Evolutionary conservation across 2,797 vertebrate species (phyloP).

Genomic region (Naso thynnoides): DNA sequence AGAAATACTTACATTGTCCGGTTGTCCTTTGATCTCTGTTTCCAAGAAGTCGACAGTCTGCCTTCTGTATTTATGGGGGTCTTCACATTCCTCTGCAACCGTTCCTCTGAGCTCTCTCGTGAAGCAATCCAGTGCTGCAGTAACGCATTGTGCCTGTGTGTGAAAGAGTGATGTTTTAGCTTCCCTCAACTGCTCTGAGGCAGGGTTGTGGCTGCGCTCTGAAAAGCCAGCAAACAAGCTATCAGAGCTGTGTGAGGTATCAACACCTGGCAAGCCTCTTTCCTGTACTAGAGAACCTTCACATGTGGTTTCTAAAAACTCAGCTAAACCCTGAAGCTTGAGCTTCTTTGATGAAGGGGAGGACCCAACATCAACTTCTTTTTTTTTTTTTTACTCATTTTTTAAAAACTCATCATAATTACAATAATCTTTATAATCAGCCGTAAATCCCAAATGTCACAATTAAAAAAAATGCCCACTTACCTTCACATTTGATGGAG

Average conservation of each 20-base stretch:
- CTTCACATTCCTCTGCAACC: rapidly evolving
- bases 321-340: conserved; percentile 43
- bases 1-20: rapidly evolving
- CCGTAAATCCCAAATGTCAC: not conserved
- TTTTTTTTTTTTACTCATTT: conserved; percentile 6
- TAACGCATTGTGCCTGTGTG: conserved; percentile 28
- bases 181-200: conserved; percentile 25
- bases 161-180: conserved; percentile 24
- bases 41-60: rapidly evolving
- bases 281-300: conserved; percentile 76
- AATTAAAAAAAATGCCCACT: conserved; percentile 22
- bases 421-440: not conserved
- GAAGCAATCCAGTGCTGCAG: conserved; percentile 43
- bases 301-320: conserved; percentile 71
- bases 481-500: conserved; percentile 56
- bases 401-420: not conserved
- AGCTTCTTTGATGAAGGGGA: conserved; percentile 45
- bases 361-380: conserved; percentile 30
- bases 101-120: rapidly evolving
- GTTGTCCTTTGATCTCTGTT: rapidly evolving
- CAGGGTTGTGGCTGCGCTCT: conserved; percentile 37
- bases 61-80: rapidly evolving
- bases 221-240: conserved; percentile 35
- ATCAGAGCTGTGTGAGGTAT: conserved; percentile 48
- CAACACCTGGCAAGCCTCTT: conserved; percentile 65